Percentiles rank a stretch among this genome's conserved stretches.
Evolutionary conservation across 2,888 invertebrate species (phyloP).

Genomic region (Folsomia candida): DNA sequence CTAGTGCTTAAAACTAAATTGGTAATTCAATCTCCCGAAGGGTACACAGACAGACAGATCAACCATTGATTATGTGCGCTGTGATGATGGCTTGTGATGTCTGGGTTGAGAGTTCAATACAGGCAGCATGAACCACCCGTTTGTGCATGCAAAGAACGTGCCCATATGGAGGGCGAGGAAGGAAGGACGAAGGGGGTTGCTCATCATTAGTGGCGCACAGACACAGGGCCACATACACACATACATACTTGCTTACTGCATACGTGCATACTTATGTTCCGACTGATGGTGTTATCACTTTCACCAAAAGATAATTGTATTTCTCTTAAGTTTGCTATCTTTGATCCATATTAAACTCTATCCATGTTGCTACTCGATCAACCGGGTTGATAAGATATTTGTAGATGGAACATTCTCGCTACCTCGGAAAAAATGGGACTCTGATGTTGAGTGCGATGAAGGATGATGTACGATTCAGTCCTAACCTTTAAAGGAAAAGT

Average conservation of each 20-base stretch:
- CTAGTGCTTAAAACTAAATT: slow-evolving; percentile 14
- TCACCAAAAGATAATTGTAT: neutral
- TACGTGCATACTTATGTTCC: neutral
- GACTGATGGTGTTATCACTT: neutral
- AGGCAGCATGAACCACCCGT: too few species aligned
- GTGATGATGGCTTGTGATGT: neutral
- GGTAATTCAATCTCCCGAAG: slow-evolving; percentile 15
- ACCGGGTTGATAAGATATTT: neutral
- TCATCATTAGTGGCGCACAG: neutral
- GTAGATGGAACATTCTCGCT: neutral
- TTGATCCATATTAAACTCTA: neutral
- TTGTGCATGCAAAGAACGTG: too few species aligned
- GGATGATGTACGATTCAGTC: neutral
- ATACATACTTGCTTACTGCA: neutral
- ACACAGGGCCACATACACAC: too few species aligned
- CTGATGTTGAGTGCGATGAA: too few species aligned
- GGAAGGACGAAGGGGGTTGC: too few species aligned
- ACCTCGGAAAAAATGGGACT: too few species aligned
- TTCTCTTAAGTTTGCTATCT: neutral
- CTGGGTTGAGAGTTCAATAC: neutral
- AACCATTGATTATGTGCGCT: slow-evolving; percentile 8
- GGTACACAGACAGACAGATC: slow-evolving; percentile 9
- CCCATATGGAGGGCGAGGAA: too few species aligned
- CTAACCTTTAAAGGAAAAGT: too few species aligned
- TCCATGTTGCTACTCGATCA: too few species aligned